A percentile compares a stretch with the other conserved stretches of the same genome.
Conservation (phyloP, 2,797 vertebrate species). For the Eulemur albifrons region DNA sequence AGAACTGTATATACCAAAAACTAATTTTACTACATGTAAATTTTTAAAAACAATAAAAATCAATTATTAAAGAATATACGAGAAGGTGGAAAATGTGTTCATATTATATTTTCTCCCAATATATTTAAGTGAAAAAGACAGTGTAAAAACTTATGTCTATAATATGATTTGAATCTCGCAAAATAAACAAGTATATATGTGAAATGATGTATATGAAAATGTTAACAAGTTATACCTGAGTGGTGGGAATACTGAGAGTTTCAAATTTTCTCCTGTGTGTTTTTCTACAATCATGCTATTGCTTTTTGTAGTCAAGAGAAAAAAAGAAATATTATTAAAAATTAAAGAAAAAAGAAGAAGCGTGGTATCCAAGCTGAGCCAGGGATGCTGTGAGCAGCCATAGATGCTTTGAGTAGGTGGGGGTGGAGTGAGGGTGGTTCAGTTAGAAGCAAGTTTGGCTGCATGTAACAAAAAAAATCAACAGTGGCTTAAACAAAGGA, state of each 20-base stretch:
- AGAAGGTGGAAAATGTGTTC: not conserved
- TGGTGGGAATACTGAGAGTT: not conserved
- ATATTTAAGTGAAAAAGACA: not conserved
- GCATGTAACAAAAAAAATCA: not conserved
- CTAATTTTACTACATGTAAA: not conserved
- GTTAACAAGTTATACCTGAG: not conserved
- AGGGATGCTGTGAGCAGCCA: not conserved
- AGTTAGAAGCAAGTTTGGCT: not conserved
- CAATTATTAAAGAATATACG: not conserved
- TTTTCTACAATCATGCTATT: not conserved
- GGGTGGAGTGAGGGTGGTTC: not conserved
- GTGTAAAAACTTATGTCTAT: not conserved
- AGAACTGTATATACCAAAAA: not conserved
- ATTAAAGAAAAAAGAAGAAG: not conserved
- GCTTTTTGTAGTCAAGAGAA: not conserved
- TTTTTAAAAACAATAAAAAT: not conserved
- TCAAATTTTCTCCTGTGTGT: not conserved
- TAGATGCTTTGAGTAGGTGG: not conserved
- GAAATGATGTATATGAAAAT: not conserved
- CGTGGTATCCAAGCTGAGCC: not conserved
- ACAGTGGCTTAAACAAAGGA: not conserved
- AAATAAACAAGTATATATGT: not conserved
- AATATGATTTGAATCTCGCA: not conserved
- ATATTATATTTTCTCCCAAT: not conserved
- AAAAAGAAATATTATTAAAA: not conserved